Base-by-base conservation (phyloP, 2,797 vertebrate genomes). In the Siniperca obscura region DNA sequence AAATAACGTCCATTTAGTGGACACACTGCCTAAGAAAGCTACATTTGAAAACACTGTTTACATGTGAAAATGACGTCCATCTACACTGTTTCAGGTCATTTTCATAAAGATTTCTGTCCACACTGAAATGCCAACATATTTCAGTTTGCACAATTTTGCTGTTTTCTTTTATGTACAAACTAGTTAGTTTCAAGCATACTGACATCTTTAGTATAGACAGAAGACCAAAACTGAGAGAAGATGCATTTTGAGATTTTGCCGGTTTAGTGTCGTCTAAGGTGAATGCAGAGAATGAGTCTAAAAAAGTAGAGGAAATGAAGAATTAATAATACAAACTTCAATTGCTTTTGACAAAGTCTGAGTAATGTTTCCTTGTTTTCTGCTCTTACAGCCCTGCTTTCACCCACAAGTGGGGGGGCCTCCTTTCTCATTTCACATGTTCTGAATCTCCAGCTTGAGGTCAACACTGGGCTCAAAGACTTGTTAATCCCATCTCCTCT, bases 381-480 rank as follows among this genome's bases (percentile, higher is more conserved):
- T 68, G 59, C 74, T 53, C 57, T 50, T 22, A 14, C 60, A 57
- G 65, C 14, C 19, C 34, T 40, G 46, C 22, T 74, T 80, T 65
- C 69, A 68, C 34, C 44, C 27, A 53, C 48, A 2, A 62, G 44
- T 17, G 1, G 27, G 22, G 34, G 55, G 46, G 30, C 44, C 57
- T 71, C 17, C 36, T 57, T 74, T 81, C 52, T 81, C 42, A 78
- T 86, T 88, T 84, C 74, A 74, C 69, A 78, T 42, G 36, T 70
- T 86, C 25, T 77, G 50, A 72, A 77, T 75, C 42, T 72, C 16
- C 17, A 55, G 56, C 57, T 67, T 21, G 42, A 82, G 68, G 76
- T 87, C 75, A 83, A 70, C 61, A 38, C 61, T 50, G 8, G 21
- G 27, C 62, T 76, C 25, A 9, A 70, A 71, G 42, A 44, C 34